A percentile compares a stretch with the other conserved stretches of the same genome.
phyloP scores from a whole-genome alignment of 2,888 invertebrate genomes.

The Escarpia spicata region DNA sequence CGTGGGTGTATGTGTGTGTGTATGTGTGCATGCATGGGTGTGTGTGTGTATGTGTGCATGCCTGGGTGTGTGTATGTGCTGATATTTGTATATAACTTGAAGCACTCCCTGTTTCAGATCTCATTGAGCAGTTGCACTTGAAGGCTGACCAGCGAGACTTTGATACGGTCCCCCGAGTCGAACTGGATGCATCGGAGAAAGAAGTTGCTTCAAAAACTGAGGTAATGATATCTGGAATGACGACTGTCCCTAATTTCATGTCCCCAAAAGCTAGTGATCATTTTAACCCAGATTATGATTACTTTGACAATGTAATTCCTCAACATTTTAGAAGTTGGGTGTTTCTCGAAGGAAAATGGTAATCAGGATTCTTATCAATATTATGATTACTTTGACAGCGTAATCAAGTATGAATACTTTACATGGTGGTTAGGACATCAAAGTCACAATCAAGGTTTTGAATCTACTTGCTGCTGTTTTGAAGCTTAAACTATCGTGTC shows the following conservation, averaged over 20 bases:
- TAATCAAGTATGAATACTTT: too few species aligned
- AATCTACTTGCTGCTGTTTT: too few species aligned
- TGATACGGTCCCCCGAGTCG: neutral
- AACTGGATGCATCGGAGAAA: neutral
- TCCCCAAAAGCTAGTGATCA: neutral
- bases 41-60: too few species aligned
- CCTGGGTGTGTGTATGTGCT: neutral
- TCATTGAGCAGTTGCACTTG: neutral
- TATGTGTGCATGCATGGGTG: too few species aligned
- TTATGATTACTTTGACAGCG: too few species aligned
- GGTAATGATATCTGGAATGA: neutral
- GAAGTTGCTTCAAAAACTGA: constrained; percentile 10
- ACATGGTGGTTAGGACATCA: too few species aligned
- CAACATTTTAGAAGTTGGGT: neutral
- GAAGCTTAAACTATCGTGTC: too few species aligned
- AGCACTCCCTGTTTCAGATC: neutral
- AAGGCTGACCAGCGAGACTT: constrained; percentile 7
- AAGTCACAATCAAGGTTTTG: too few species aligned
- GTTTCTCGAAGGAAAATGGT: neutral
- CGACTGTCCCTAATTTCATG: neutral
- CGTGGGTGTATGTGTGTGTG: too few species aligned
- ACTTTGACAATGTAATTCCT: neutral
- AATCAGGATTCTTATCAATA: too few species aligned
- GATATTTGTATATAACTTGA: neutral
- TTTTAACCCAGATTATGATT: neutral